Evolutionary conservation across 2,797 vertebrate genomes (phyloP).

Genomic region (Aldrovandia affinis): DNA sequence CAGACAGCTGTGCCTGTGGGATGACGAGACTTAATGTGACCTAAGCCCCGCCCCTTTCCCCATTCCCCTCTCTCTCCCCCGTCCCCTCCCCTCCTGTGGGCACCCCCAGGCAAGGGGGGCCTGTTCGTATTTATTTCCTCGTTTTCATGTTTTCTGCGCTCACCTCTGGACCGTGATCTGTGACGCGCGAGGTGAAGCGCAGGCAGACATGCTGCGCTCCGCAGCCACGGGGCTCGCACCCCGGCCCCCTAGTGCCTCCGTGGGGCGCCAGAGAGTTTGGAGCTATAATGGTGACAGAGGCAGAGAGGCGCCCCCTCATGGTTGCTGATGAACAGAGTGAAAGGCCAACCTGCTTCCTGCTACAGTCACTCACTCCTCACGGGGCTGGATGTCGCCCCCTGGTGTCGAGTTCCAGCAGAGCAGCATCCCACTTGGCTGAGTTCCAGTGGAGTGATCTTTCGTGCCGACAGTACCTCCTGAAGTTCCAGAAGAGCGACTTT

Average conservation of each 20-base stretch:
- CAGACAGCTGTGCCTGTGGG: slow-evolving; percentile 94
- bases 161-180: background rate
- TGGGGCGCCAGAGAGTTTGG: background rate
- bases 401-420: background rate
- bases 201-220: background rate
- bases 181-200: background rate
- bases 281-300: background rate
- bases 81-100: slow-evolving; percentile 52
- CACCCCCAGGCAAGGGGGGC: background rate
- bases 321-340: background rate
- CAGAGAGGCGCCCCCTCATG: background rate
- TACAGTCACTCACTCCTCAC: background rate
- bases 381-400: background rate
- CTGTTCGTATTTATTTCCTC: slow-evolving; percentile 29
- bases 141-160: slow-evolving; percentile 38
- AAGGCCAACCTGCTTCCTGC: background rate
- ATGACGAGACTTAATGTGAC: slow-evolving; percentile 83
- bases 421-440: slow-evolving; percentile 22
- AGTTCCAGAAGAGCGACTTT: slow-evolving; percentile 4
- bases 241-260: no score
- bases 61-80: slow-evolving; percentile 51
- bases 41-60: background rate
- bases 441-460: background rate
- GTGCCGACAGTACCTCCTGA: slow-evolving; percentile 8
- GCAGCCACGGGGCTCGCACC: background rate